A percentile compares a stretch with the other conserved stretches of the same genome.
Conservation (phyloP, 2,797 vertebrate genomes). For the Lophius americanus region DNA sequence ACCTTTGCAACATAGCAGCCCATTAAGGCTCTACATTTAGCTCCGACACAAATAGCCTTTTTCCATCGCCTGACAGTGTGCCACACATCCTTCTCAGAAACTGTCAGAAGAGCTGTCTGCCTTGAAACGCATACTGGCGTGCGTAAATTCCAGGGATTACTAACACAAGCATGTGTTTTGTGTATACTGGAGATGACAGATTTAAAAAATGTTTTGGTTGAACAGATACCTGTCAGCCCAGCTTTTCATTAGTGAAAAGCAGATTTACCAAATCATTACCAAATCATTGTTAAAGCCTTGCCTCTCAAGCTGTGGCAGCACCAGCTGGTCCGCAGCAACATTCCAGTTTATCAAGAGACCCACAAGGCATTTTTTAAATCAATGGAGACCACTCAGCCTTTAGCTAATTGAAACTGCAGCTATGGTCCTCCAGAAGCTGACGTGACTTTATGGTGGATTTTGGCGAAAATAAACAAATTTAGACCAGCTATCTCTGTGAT, state of each 20-base stretch:
- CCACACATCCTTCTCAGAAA: conserved; percentile 81
- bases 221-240: neutral
- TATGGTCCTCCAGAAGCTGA: conserved; percentile 46
- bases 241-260: conserved; percentile 26
- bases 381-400: conserved; percentile 72
- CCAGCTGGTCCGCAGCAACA: conserved; percentile 22
- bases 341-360: conserved; percentile 48
- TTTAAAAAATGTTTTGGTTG: conserved; percentile 20
- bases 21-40: conserved; percentile 86
- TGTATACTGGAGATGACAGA: conserved; percentile 38
- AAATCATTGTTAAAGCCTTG: conserved; percentile 26
- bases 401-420: conserved; percentile 71
- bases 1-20: conserved; percentile 70
- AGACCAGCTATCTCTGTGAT: conserved; percentile 37
- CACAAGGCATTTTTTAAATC: conserved; percentile 66
- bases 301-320: conserved; percentile 24
- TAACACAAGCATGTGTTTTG: conserved; percentile 51
- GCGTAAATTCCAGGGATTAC: conserved; percentile 74
- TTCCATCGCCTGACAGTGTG: conserved; percentile 81
- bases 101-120: conserved; percentile 63
- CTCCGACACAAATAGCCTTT: conserved; percentile 84
- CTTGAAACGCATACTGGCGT: conserved; percentile 59
- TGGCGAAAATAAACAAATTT: conserved; percentile 51
- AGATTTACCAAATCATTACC: conserved; percentile 22
- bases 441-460: conserved; percentile 44